Evolutionary conservation across 2,888 invertebrate species (phyloP), one percentile per base, ranked within the genome.

Genomic region (Drosophila pseudotalamancana): DNA sequence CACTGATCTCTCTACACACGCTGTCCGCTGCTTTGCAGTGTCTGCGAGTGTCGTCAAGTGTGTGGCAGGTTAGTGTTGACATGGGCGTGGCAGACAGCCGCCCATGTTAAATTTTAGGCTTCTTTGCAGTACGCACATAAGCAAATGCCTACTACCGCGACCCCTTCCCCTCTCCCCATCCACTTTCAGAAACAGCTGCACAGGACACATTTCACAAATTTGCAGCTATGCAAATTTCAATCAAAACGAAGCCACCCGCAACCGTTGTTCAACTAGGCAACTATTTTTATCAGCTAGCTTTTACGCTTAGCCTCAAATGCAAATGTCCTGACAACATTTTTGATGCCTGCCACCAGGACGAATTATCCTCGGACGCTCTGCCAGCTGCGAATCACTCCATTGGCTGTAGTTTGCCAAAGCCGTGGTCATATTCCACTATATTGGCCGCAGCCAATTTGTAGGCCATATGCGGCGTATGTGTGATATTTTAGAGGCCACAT

Each of bases 151-250:
- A 25, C 32, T 18, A 29, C 14, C 9, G 4, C 11, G 16, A 1
- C 11, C 9, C 21, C 23, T 11, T 3, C 12, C 43, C 53, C 14
- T 9, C 19, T 5, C 19, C 12, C 23, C 6, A 18, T 23, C 23
- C 31, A n/a, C 18, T 27, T n/a, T 40, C 39, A n/a, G 21, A 21
- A 29, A 16, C 11, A 19, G 27, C 49, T 66, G 62, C 69, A 61
- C 21, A 43, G 55, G 61, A 62, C 64, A 65, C 51, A 57, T 72
- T 75, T 65, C 43, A 46, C 55, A 54, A 67, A 68, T 57, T 53
- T 59, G 64, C 67, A 71, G 48, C 60, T 65, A 79, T 81, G 81
- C 64, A 72, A 75, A 78, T 78, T 79, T 79, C 75, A 77, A 78
- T 82, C 79, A 76, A 69, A 66, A 69, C 50, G 35, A 23, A 19